phyloP scores from a whole-genome alignment of 1,140 invertebrate genomes.

The Callitettix versicolor region DNA sequence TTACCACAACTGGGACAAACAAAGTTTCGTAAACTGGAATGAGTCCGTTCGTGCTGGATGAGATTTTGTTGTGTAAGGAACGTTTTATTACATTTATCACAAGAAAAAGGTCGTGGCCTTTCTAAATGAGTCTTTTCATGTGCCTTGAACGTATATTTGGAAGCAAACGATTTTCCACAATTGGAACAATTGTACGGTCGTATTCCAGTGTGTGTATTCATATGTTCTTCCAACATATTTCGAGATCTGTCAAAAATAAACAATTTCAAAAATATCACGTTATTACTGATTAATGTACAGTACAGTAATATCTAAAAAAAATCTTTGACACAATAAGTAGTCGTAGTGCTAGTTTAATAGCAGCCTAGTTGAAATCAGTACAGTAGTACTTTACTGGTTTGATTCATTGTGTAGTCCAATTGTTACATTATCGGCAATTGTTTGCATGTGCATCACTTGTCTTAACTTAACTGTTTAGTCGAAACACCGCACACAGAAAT shows the following conservation, averaged over 20 bases:
- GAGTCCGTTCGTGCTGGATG: conserved; percentile 58
- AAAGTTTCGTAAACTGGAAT: conserved; percentile 55
- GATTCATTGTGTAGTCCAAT: too few relatives aligned
- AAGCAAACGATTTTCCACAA: conserved; percentile 63
- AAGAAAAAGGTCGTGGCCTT: conserved; percentile 54
- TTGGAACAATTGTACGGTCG: conserved; percentile 52
- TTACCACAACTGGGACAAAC: conserved; percentile 59
- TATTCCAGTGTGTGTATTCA: conserved; percentile 54
- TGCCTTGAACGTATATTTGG: conserved; percentile 63
- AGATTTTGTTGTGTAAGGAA: conserved; percentile 67
- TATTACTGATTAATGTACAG: background rate
- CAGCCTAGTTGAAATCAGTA: too few relatives aligned
- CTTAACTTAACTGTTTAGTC: too few relatives aligned
- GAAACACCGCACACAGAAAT: too few relatives aligned
- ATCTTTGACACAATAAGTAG: background rate
- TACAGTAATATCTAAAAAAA: background rate
- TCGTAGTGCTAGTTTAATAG: too few relatives aligned
- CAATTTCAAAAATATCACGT: background rate
- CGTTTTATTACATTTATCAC: conserved; percentile 54
- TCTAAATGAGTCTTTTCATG: conserved; percentile 63
- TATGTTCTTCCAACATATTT: conserved; percentile 56
- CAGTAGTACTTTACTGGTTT: too few relatives aligned
- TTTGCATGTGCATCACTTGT: too few relatives aligned
- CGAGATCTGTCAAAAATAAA: conserved; percentile 39
- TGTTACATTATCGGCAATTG: too few relatives aligned